Evolutionary conservation across 2,113 vertebrate genomes (phyloP).

Genomic region (Podiceps cristatus): DNA sequence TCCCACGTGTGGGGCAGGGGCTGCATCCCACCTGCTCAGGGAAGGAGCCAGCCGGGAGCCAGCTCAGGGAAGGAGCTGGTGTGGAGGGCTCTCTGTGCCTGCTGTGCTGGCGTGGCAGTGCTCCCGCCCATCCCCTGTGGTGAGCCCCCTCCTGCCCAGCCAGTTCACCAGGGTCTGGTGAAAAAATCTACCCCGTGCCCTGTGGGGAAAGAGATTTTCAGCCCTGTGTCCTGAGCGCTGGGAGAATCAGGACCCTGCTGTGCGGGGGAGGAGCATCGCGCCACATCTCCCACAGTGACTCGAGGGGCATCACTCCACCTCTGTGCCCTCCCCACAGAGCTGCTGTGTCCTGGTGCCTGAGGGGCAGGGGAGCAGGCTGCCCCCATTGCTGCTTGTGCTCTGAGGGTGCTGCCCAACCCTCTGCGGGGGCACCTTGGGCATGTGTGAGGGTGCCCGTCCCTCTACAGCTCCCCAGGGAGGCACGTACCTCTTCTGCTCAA

Average conservation of each 20-base stretch:
- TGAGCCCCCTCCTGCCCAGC: not conserved
- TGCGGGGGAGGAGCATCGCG: accelerated
- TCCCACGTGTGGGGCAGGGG: not conserved
- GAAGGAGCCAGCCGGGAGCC: not conserved
- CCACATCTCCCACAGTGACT: accelerated
- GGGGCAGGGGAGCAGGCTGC: not conserved
- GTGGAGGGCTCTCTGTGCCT: not conserved
- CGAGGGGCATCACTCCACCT: not conserved
- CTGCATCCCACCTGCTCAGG: not conserved
- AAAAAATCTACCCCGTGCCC: not conserved
- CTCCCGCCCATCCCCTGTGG: not conserved
- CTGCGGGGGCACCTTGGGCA: not conserved
- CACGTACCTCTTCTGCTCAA: not conserved
- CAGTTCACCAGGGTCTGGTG: accelerated
- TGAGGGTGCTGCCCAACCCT: not conserved
- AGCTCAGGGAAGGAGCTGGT: not conserved
- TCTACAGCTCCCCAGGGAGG: accelerated
- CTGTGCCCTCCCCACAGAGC: not conserved
- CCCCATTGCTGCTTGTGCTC: not conserved
- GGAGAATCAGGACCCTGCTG: accelerated
- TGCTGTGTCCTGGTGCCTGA: not conserved
- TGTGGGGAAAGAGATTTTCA: not conserved
- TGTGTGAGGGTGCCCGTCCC: not conserved
- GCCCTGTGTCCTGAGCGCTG: not conserved
- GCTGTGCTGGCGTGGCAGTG: not conserved